A percentile compares a stretch with the other conserved stretches of the same genome.
phyloP scores from a whole-genome alignment of 2,888 invertebrate genomes.

The Odontomyia ornata region DNA sequence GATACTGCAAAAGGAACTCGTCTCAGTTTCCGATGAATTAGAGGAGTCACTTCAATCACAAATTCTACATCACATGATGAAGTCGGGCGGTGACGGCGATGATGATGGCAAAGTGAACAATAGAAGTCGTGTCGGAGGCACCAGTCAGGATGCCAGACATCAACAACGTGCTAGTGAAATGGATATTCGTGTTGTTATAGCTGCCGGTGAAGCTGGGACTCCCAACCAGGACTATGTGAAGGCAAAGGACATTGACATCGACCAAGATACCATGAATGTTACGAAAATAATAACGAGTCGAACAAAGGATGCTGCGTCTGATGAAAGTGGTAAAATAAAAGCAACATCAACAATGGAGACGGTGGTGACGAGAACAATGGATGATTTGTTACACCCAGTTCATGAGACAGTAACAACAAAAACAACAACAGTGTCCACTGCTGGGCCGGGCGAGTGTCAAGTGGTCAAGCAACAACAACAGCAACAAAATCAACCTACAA shows the following conservation, averaged over 20 bases:
- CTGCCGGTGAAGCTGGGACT: constrained; percentile 42
- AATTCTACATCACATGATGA: constrained; percentile 18
- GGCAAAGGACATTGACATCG: constrained; percentile 47
- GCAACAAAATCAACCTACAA: too few relatives aligned
- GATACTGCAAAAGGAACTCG: constrained; percentile 14
- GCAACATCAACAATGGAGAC: constrained; percentile 12
- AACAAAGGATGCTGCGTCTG: constrained; percentile 31
- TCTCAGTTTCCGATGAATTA: constrained; percentile 20
- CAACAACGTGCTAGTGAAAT: neutral
- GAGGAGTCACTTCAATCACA: constrained; percentile 24
- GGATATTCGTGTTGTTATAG: neutral
- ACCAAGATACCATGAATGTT: constrained; percentile 26
- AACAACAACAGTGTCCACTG: constrained; percentile 31
- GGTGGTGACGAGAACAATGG: neutral
- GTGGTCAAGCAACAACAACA: constrained; percentile 24
- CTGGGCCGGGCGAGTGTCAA: neutral
- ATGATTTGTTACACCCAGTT: neutral
- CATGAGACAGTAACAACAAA: constrained; percentile 20
- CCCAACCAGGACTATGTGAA: constrained; percentile 47
- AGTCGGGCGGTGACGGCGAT: neutral
- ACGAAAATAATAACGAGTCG: constrained; percentile 24
- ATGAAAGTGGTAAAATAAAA: constrained; percentile 39
- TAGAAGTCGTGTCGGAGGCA: neutral
- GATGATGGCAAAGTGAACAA: neutral
- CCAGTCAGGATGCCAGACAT: neutral